Base-by-base conservation (phyloP, 2,797 vertebrate species). In the Sebastolobus altivelis region DNA sequence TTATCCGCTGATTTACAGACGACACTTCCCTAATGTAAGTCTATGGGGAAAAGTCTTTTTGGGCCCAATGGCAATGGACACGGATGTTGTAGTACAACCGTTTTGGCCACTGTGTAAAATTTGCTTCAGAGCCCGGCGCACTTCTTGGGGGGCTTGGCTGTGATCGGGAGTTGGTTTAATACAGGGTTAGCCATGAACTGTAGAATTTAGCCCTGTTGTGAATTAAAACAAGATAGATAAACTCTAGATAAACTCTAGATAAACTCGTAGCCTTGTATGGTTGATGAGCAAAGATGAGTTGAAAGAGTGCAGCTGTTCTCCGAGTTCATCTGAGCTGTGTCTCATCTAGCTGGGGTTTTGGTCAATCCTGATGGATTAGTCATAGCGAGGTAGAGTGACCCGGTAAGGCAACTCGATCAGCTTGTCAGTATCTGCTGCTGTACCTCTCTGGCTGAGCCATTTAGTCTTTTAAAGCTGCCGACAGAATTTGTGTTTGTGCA, bases 351-450 rank as follows among this genome's bases (percentile, higher is more conserved):
- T 75, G 31, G 43, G 54, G 60, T 37, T 54, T 4, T 27, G n/a
- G 6, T 80, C 56, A 69, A 43, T 61, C 74, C 77, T 77, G 46
- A 54, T 76, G 74, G 75, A 82, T 87, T 81, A 74, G 10, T 72
- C 4, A 43, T 40, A 18, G 40, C 16, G 22, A 27, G 73, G 38
- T 37, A 49, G 8, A 75, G 16, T 59, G 56, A 72, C 69, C 11
- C 55, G n/a, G 31, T 38, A 20, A 62, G 71, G 63, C 58, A 82
- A 75, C 38, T 46, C 27, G 58, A 85, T 65, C 77, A 37, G 66
- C 29, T 40, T 61, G 40, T 73, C 16, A 29, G 40, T 56, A 18
- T 67, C 43, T 54, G 38, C 25, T 46, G 1, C 63, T 55, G 35
- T 33, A 55, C 1, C 29, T 68, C 40, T 56, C 16, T 63, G n/a